Conservation (phyloP, 2,888 invertebrate species). For the Ptychoptera albimana region DNA sequence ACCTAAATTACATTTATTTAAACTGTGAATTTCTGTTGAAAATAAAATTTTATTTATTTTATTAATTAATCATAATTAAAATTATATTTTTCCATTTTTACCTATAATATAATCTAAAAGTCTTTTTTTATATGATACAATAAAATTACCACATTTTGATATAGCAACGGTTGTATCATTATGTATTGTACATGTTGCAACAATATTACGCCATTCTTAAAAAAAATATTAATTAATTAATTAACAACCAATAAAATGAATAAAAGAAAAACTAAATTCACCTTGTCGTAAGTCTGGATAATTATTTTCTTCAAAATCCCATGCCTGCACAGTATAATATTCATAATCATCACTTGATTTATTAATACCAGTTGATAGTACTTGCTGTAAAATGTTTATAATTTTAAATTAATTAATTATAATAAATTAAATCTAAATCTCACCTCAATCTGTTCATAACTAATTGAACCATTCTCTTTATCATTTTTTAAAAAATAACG, state of each 20-base stretch:
- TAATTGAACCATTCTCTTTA: too few species aligned
- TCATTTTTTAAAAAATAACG: too few species aligned
- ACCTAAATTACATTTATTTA: conserved; percentile 1
- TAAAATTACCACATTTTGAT: conserved; percentile 4
- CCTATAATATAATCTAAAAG: background rate
- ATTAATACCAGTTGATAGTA: too few species aligned
- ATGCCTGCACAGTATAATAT: background rate
- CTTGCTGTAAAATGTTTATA: too few species aligned
- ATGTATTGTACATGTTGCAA: conserved; percentile 2
- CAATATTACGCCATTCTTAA: conserved; percentile 3
- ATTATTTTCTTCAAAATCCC: background rate
- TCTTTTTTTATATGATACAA: conserved; percentile 1
- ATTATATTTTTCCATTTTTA: background rate
- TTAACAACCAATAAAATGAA: too few species aligned
- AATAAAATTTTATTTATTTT: background rate
- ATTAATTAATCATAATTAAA: too few species aligned
- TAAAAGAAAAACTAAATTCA: too few species aligned
- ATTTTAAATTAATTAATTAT: too few species aligned
- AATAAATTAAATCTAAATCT: too few species aligned
- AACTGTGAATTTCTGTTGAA: conserved; percentile 1
- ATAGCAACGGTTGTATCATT: conserved; percentile 5
- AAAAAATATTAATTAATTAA: background rate
- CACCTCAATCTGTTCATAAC: too few species aligned
- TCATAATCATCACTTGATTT: too few species aligned
- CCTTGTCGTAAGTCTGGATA: background rate